Evolutionary conservation across 2,888 invertebrate genomes (phyloP).

Genomic region (Leptopilina drosophilae): DNA sequence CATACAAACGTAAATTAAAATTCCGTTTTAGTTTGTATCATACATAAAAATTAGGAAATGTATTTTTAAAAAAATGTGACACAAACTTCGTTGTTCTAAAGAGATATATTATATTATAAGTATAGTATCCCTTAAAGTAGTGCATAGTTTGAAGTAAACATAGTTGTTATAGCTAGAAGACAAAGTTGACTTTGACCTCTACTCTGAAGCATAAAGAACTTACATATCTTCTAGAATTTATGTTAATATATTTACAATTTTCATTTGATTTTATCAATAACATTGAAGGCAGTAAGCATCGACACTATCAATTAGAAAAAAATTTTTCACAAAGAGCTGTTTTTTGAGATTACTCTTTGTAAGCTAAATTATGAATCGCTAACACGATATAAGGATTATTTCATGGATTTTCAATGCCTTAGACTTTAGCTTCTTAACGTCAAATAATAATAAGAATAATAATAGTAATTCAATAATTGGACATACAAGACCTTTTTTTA

Average conservation of each 20-base stretch:
- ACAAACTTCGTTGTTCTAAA: too few relatives aligned
- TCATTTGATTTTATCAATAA: not conserved
- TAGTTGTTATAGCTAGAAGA: constrained; percentile 4
- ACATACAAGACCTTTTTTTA: not conserved
- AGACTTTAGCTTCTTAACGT: not conserved
- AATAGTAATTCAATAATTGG: not conserved
- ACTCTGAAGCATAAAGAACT: not conserved
- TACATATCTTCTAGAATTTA: not conserved
- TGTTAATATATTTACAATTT: not conserved
- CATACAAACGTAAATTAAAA: too few relatives aligned
- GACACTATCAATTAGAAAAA: not conserved
- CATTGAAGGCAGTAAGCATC: not conserved
- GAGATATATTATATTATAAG: too few relatives aligned
- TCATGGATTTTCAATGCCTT: not conserved
- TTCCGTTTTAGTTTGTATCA: too few relatives aligned
- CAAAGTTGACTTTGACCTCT: constrained; percentile 22
- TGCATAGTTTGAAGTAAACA: not conserved
- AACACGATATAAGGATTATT: not conserved
- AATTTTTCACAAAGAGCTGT: not conserved
- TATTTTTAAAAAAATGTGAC: too few relatives aligned
- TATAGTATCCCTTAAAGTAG: not conserved
- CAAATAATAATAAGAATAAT: not conserved
- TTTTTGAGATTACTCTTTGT: not conserved
- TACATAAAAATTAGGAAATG: too few relatives aligned
- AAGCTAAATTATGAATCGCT: not conserved